Evolutionary conservation across 2,888 invertebrate species (phyloP), one percentile per base, ranked within the genome.

Genomic region (Rotaria magnacalcarata): DNA sequence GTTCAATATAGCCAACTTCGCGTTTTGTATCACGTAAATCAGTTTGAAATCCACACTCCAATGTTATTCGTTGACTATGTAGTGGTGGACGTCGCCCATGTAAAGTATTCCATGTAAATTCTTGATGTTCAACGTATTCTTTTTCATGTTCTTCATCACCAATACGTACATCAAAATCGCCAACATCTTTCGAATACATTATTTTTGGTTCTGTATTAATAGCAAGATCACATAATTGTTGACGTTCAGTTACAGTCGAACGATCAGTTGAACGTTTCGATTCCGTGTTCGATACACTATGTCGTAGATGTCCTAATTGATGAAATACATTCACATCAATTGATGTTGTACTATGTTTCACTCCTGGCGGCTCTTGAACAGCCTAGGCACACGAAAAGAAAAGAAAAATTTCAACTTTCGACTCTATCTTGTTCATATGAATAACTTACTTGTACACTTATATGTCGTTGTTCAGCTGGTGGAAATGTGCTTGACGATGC

Each of bases 121-220:
- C 80, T 67, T 67, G 34, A 34, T 67, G 67, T 80, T 80, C 80
- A 24, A n/a, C 6, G 47, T 47, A 80, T 24, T 47, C 47, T 47
- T 6, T 43, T 80, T 80, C 47, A 14, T n/a, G 24, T n/a, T 80
- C 80, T 14, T 47, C 14, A 47, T 80, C 47, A 47, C 47, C n/a
- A 47, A 80, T 47, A n/a, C 80, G 43, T 47, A 80, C 47, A 80
- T 80, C 80, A 47, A 80, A 80, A 80, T 80, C 80, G 19, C 80
- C 80, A 2, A 80, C 80, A 47, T 80, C 47, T 47, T 80, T 80
- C 10, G 80, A 80, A 80, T 80, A 80, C 80, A 80, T 80, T 10
- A 80, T 80, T 80, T 80, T 80, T 11, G 80, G 80, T 80, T 80
- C 80, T 8, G 80, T 80, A 80, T 80, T 80, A n/a, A 80, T n/a